phyloP scores from a whole-genome alignment of 37 sponge, comb jelly and placozoan genomes.

The Ephydatia muelleri region DNA sequence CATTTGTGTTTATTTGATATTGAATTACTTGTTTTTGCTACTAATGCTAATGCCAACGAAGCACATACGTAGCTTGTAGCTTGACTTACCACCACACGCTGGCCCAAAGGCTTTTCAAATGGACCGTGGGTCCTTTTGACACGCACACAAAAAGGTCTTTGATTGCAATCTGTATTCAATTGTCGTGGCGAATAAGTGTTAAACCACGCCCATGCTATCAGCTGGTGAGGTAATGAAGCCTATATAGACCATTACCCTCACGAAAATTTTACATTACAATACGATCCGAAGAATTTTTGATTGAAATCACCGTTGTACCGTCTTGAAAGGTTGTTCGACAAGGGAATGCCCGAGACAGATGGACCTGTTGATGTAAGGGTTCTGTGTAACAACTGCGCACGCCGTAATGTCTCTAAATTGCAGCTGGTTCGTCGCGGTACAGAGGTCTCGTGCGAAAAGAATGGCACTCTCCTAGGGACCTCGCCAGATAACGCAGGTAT shows the following conservation, averaged over 20 bases:
- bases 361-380: not conserved
- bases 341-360: not conserved
- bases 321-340: not conserved
- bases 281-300: not conserved
- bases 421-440: not conserved
- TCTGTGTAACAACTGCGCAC: not conserved
- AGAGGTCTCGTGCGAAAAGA: not conserved
- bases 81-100: too few species aligned
- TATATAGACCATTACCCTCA: not conserved
- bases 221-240: not conserved
- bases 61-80: too few species aligned
- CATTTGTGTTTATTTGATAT: too few species aligned
- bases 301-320: not conserved
- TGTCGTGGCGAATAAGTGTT: not conserved
- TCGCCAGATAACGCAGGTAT: not conserved
- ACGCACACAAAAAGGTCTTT: not conserved
- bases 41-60: too few species aligned
- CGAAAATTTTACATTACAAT: not conserved
- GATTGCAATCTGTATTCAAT: not conserved
- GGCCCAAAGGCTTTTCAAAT: not conserved
- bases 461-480: not conserved
- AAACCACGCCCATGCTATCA: not conserved
- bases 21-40: too few species aligned
- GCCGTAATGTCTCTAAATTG: not conserved
- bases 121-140: not conserved